Conservation (phyloP, 1,140 invertebrate species). For the Cyclargus thomasi region DNA sequence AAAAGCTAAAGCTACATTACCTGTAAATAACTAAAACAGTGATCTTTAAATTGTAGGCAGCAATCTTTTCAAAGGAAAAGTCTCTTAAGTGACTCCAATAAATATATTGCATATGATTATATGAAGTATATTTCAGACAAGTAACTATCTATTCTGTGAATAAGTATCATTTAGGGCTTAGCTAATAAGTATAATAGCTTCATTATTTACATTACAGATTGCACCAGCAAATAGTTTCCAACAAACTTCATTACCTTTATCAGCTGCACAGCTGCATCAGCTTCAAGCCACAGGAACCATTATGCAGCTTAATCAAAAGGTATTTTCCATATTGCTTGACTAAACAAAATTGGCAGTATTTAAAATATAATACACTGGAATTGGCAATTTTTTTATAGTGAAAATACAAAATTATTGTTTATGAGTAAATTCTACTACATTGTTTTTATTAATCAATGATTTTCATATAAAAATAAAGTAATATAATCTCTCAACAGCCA, state of each 20-base stretch:
- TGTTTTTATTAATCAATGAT: background rate
- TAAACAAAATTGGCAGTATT: constrained; percentile 6
- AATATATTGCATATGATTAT: too few relatives aligned
- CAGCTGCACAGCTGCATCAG: constrained; percentile 56
- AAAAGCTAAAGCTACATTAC: too few relatives aligned
- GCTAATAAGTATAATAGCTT: background rate
- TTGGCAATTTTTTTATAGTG: background rate
- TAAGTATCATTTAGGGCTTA: background rate
- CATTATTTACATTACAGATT: constrained; percentile 39
- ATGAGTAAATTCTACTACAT: background rate
- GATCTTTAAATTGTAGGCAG: too few relatives aligned
- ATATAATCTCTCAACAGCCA: constrained; percentile 52
- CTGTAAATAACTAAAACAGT: too few relatives aligned
- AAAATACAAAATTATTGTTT: background rate
- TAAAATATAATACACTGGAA: background rate
- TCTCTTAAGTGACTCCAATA: too few relatives aligned
- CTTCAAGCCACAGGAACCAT: constrained; percentile 55
- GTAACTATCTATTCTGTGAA: too few relatives aligned
- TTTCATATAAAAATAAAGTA: background rate
- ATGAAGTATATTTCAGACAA: too few relatives aligned
- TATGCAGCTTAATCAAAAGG: constrained; percentile 66
- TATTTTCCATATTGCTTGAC: constrained; percentile 23
- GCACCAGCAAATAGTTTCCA: constrained; percentile 59
- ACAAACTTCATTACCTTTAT: constrained; percentile 56
- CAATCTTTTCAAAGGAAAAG: too few relatives aligned